Evolutionary conservation across 1,140 invertebrate genomes (phyloP).

Genomic region (Thrips palmi): DNA sequence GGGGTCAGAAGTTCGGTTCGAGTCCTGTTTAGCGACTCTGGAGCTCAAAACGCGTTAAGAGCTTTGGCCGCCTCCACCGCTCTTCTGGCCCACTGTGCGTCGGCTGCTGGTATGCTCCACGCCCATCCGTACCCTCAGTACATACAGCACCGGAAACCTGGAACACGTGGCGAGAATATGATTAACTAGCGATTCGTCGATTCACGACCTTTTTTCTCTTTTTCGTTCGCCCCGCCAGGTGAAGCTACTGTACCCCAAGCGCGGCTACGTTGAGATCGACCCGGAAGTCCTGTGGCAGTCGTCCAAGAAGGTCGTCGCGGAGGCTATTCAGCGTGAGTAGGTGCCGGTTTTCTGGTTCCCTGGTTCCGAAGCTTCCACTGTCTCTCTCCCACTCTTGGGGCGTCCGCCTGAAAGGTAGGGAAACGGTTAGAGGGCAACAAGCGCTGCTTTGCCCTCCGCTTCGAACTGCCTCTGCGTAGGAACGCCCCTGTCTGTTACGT

Average conservation of each 20-base stretch:
- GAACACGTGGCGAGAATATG: neutral
- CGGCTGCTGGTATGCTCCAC: too few relatives aligned
- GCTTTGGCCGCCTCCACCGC: too few relatives aligned
- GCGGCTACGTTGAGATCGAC: slow-evolving; percentile 72
- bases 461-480: too few relatives aligned
- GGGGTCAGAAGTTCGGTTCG: too few relatives aligned
- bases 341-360: neutral
- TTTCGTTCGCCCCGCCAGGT: slow-evolving; percentile 51
- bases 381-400: too few relatives aligned
- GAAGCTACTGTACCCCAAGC: slow-evolving; percentile 51
- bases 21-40: too few relatives aligned
- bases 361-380: too few relatives aligned
- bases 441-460: slow-evolving; percentile 14
- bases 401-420: too few relatives aligned
- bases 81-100: too few relatives aligned
- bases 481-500: too few relatives aligned
- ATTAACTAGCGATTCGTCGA: neutral
- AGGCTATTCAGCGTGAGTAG: slow-evolving; percentile 39
- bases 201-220: slow-evolving; percentile 12
- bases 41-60: too few relatives aligned
- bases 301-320: slow-evolving; percentile 43
- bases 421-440: slow-evolving; percentile 14
- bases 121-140: slow-evolving; percentile 3
- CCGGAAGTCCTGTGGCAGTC: slow-evolving; percentile 66
- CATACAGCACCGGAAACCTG: slow-evolving; percentile 2